phyloP scores from a whole-genome alignment of 2,888 invertebrate genomes.

The Drosophila algonquin region DNA sequence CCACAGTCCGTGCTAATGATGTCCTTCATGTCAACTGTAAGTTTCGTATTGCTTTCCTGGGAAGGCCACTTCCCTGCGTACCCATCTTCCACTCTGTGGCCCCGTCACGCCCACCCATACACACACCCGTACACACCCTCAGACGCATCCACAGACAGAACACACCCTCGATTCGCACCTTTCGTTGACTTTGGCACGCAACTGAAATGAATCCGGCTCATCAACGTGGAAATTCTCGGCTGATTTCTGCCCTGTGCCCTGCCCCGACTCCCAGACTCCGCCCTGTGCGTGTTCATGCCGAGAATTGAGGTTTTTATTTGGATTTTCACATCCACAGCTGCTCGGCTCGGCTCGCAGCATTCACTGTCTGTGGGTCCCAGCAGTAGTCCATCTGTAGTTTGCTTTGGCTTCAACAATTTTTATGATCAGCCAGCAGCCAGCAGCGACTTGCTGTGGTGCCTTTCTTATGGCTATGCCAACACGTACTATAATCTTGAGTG shows the following conservation, averaged over 20 bases:
- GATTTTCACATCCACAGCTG: slow-evolving; percentile 40
- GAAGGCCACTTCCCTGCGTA: slow-evolving; percentile 1
- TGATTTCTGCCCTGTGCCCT: slow-evolving; percentile 20
- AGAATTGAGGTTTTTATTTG: slow-evolving; percentile 26
- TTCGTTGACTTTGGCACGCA: slow-evolving; percentile 45
- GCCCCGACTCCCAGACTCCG: background rate
- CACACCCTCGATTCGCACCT: slow-evolving; percentile 37
- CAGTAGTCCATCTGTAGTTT: background rate
- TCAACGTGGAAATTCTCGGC: slow-evolving; percentile 45
- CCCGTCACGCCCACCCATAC: slow-evolving; percentile 14
- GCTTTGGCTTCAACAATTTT: slow-evolving; percentile 8
- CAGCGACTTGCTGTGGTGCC: slow-evolving; percentile 23
- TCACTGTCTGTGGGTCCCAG: slow-evolving; percentile 15
- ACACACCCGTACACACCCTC: background rate
- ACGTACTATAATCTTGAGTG: slow-evolving; percentile 20
- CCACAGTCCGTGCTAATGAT: slow-evolving; percentile 44
- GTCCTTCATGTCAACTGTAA: slow-evolving; percentile 54
- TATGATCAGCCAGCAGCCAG: slow-evolving; percentile 32
- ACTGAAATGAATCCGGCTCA: slow-evolving; percentile 56
- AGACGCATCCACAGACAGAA: background rate
- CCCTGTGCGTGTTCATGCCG: slow-evolving; percentile 35
- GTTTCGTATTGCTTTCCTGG: slow-evolving; percentile 27
- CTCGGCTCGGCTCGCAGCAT: slow-evolving; percentile 22
- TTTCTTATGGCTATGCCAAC: slow-evolving; percentile 24
- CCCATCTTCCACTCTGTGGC: slow-evolving; percentile 15